Evolutionary conservation across 2,888 invertebrate genomes (phyloP), one percentile per base, ranked within the genome.

Genomic region (Trissonchulus latispiculum): DNA sequence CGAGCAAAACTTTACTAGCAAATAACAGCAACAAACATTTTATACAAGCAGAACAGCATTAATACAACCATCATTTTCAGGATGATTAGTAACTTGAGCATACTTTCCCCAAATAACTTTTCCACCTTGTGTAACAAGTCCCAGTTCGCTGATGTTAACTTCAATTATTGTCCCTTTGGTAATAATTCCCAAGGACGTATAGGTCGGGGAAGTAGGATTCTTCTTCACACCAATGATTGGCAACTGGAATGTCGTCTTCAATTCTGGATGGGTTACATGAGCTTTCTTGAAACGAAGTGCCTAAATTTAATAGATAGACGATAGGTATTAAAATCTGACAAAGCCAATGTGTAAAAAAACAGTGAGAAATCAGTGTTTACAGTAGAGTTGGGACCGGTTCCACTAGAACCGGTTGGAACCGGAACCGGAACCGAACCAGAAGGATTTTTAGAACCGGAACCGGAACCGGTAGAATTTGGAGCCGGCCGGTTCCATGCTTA

Each of bases 101-200:
- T 95, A 99, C 87, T 99, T 99, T 75, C 97, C 99, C 99, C 99
- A 99, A 0, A 99, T 94, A 69, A 99, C 95, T 88, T 96, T 99
- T 75, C 99, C 99, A 8, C 93, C 92, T 84, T 96, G 95, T 0
- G 99, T 99, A 0, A 99, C 99, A 76, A 99, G 87, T 86, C 99
- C 99, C 76, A 99, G 87, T 85, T 99, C 99, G 2, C 95, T 95
- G 79, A 99, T 94, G 83, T 99, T 99, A 0, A 99, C 76, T 77
- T 82, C 80, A 70, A 80, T 77, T 61, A 80, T 78, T n/a, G 82
- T 82, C 70, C 81, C 75, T 86, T 99, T 99, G 0, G 99, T 99
- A 71, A 99, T 96, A 1, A 99, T 96, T 1, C 99, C 99, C 73
- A 99, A 86, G 75, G 91, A 91, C 0, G 99, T 99, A 84, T 92